These are phyloP conservation scores for Pecten maximus DNA, from an alignment of 2,888 invertebrate species.

Conservation along the genomic window DNA sequence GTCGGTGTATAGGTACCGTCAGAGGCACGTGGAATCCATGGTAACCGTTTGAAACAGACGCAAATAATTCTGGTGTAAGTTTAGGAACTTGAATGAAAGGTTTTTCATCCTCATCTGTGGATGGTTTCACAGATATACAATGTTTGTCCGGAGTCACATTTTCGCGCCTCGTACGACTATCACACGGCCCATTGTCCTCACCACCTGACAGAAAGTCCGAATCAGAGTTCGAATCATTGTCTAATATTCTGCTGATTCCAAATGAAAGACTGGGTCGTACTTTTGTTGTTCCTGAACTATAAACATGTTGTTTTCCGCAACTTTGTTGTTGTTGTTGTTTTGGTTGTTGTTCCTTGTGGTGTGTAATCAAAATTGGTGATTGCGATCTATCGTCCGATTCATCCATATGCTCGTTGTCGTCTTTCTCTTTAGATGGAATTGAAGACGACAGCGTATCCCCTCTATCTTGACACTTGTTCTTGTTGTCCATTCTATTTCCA, in stretches of 20 bases:
- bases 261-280: constrained; percentile 68
- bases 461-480: constrained; percentile 32
- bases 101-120: not conserved
- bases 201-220: constrained; percentile 13
- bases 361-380: not conserved
- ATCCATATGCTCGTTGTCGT: not conserved
- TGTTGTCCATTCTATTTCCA: constrained; percentile 25
- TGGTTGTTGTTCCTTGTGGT: not conserved
- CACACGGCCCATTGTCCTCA: not conserved
- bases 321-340: constrained; percentile 28
- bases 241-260: constrained; percentile 74
- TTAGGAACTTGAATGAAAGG: constrained; percentile 2
- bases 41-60: constrained; percentile 42
- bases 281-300: constrained; percentile 14
- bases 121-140: not conserved
- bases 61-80: constrained; percentile 26
- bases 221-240: constrained; percentile 45
- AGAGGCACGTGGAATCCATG: constrained; percentile 67
- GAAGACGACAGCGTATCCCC: not conserved
- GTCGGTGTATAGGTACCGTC: constrained; percentile 73
- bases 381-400: not conserved
- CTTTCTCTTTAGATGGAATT: constrained; percentile 11
- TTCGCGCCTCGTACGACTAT: not conserved
- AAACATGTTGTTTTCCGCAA: not conserved
- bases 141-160: not conserved